These are phyloP conservation scores for Aleiodes alternator DNA, from an alignment of 2,888 invertebrate genomes.

Conservation along the genomic window DNA sequence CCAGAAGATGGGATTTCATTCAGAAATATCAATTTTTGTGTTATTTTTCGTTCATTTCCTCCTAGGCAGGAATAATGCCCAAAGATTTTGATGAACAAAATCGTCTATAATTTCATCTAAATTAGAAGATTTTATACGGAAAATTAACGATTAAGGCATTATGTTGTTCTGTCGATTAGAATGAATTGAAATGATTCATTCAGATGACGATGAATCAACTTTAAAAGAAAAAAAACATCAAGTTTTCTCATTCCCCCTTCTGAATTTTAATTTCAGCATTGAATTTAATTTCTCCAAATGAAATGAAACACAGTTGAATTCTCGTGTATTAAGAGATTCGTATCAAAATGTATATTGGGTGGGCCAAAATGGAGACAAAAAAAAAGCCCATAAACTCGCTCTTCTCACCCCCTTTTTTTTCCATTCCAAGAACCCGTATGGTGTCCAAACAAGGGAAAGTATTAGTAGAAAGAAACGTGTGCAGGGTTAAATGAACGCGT, in stretches of 20 bases:
- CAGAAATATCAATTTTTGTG: too few relatives aligned
- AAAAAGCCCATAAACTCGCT: slow-evolving; percentile 1
- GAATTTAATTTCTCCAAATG: slow-evolving; percentile 30
- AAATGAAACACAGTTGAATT: slow-evolving; percentile 2
- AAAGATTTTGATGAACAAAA: too few relatives aligned
- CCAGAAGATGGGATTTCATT: too few relatives aligned
- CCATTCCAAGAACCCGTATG: slow-evolving; percentile 61
- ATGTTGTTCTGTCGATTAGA: too few relatives aligned
- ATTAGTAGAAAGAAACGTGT: slow-evolving; percentile 64
- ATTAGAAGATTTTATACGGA: too few relatives aligned
- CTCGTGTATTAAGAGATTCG: slow-evolving; percentile 12
- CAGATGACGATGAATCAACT: background rate
- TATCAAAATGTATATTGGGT: slow-evolving; percentile 5
- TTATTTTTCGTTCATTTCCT: too few relatives aligned
- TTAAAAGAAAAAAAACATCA: background rate
- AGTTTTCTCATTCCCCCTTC: background rate
- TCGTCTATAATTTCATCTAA: too few relatives aligned
- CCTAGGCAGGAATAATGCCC: too few relatives aligned
- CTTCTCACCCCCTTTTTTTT: slow-evolving; percentile 10
- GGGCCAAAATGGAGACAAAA: background rate
- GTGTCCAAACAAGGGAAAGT: slow-evolving; percentile 68
- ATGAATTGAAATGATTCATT: slow-evolving; percentile 1
- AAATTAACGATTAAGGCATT: too few relatives aligned
- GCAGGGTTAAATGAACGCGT: slow-evolving; percentile 69
- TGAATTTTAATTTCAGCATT: background rate